A percentile compares a stretch with the other conserved stretches of the same genome.
Evolutionary conservation across 2,888 invertebrate genomes (phyloP).

Genomic region (Sussaba pulchella): DNA sequence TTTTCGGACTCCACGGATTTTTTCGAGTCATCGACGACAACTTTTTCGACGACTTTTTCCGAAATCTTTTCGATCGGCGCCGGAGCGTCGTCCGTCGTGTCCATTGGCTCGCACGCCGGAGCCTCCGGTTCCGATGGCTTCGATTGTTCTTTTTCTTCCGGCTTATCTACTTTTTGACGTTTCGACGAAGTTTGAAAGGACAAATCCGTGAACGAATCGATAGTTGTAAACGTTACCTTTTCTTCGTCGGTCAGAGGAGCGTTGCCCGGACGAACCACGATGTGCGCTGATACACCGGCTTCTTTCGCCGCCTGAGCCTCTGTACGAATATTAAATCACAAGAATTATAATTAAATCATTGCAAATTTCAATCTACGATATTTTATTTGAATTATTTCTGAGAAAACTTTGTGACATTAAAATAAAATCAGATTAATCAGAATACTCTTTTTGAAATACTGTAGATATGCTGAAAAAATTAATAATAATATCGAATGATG

Average conservation of each 20-base stretch:
- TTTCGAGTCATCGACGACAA: constrained; percentile 50
- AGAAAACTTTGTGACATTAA: background rate
- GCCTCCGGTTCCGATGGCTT: constrained; percentile 55
- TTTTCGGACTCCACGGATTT: constrained; percentile 31
- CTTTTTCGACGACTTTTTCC: constrained; percentile 65
- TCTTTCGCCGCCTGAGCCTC: constrained; percentile 93
- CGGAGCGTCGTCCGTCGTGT: constrained; percentile 78
- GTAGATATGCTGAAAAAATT: too few relatives aligned
- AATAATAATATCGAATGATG: too few relatives aligned
- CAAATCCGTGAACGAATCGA: constrained; percentile 88
- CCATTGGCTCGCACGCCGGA: constrained; percentile 77
- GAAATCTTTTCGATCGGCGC: constrained; percentile 69
- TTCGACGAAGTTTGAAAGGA: constrained; percentile 79
- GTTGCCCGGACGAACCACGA: constrained; percentile 93
- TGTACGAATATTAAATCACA: constrained; percentile 80
- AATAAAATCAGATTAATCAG: background rate
- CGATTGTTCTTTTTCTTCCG: constrained; percentile 49
- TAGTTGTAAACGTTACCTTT: constrained; percentile 85
- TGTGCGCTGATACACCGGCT: constrained; percentile 89
- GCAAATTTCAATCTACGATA: background rate
- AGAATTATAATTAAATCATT: background rate
- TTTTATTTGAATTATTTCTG: background rate
- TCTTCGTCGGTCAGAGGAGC: constrained; percentile 88
- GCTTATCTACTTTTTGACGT: constrained; percentile 80
- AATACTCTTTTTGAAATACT: too few relatives aligned